Evolutionary conservation across 1,140 invertebrate genomes (phyloP).

Genomic region (Chrysopa pallens): DNA sequence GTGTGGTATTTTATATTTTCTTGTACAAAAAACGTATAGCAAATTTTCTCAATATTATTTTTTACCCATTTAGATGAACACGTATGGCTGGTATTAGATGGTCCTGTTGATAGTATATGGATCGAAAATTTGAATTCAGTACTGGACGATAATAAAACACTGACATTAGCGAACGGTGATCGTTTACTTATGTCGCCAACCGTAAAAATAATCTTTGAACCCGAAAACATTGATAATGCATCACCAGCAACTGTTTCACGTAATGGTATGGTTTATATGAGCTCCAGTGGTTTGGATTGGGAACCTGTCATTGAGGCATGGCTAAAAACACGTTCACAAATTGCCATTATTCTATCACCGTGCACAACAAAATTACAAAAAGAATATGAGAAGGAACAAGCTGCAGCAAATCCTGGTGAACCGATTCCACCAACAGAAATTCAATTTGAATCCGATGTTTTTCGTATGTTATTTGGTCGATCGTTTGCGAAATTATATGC

Average conservation of each 20-base stretch:
- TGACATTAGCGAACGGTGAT: constrained; percentile 91
- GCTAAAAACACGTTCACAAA: constrained; percentile 45
- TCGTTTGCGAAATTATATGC: constrained; percentile 60
- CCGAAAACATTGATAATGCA: constrained; percentile 92
- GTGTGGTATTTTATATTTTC: too few species aligned
- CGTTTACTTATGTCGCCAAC: constrained; percentile 78
- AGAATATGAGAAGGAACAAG: too few species aligned
- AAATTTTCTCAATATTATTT: too few species aligned
- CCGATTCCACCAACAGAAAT: too few species aligned
- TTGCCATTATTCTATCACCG: too few species aligned
- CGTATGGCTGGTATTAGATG: constrained; percentile 89
- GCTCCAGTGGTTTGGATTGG: constrained; percentile 85
- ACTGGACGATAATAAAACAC: constrained; percentile 84
- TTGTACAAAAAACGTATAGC: too few species aligned
- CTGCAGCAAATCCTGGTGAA: too few species aligned
- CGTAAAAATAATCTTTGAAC: constrained; percentile 92
- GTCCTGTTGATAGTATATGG: constrained; percentile 92
- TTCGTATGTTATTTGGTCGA: constrained; percentile 59
- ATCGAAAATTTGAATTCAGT: constrained; percentile 96
- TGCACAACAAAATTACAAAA: too few species aligned
- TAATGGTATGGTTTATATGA: constrained; percentile 98
- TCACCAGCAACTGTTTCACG: constrained; percentile 89
- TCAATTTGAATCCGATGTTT: constrained; percentile 48
- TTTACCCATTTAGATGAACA: constrained; percentile 36
- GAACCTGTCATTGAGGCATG: constrained; percentile 64